Conservation (phyloP, 2,113 vertebrate species). For the Larimichthys crocea region DNA sequence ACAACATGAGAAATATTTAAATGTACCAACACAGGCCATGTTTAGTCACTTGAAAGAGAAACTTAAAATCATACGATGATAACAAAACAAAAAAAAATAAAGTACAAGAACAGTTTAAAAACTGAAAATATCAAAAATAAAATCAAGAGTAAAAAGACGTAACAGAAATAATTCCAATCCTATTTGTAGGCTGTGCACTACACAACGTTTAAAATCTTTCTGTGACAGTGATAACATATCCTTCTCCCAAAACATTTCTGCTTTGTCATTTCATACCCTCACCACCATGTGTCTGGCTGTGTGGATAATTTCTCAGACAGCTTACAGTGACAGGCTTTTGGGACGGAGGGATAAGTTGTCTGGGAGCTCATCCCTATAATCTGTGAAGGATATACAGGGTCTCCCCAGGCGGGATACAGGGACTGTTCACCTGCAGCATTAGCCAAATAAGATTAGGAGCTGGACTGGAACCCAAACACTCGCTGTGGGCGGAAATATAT, state of each 20-base stretch:
- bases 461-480: slow-evolving; percentile 69
- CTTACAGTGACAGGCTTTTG: slow-evolving; percentile 76
- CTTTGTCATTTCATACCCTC: slow-evolving; percentile 80
- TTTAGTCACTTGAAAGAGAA: background rate
- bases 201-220: slow-evolving; percentile 54
- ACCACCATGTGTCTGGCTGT: slow-evolving; percentile 66
- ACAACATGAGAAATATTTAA: background rate
- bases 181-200: slow-evolving; percentile 65
- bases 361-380: slow-evolving; percentile 80
- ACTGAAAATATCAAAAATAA: slow-evolving; percentile 31
- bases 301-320: slow-evolving; percentile 78
- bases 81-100: background rate
- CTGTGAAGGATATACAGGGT: slow-evolving; percentile 80
- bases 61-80: background rate
- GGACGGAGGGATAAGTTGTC: slow-evolving; percentile 76
- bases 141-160: slow-evolving; percentile 44
- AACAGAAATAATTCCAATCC: slow-evolving; percentile 59
- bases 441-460: slow-evolving; percentile 80
- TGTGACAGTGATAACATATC: slow-evolving; percentile 71
- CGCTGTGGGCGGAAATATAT: slow-evolving; percentile 52
- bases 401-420: slow-evolving; percentile 74
- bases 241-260: slow-evolving; percentile 73
- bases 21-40: background rate
- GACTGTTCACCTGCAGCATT: slow-evolving; percentile 80
- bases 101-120: slow-evolving; percentile 22